These are phyloP conservation scores for Phaonia tiefii DNA, from an alignment of 2,888 invertebrate genomes.

Conservation along the genomic window DNA sequence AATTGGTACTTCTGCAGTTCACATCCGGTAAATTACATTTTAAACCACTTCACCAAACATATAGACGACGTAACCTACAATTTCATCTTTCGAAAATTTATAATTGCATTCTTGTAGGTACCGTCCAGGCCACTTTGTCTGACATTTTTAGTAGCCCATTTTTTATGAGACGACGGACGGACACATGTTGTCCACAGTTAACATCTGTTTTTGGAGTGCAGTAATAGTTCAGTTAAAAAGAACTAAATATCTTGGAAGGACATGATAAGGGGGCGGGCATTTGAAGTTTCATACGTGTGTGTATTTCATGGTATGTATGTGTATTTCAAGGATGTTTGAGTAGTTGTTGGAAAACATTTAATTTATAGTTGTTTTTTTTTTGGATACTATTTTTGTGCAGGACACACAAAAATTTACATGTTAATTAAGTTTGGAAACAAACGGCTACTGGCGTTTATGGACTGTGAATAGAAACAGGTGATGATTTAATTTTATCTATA, in stretches of 20 bases:
- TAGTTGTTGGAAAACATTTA: conserved; percentile 14
- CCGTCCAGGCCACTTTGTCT: not conserved
- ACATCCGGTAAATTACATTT: conserved; percentile 34
- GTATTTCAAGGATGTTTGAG: conserved; percentile 27
- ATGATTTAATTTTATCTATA: too few species aligned
- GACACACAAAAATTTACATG: conserved; percentile 26
- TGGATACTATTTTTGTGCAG: conserved; percentile 1
- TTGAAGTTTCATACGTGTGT: too few species aligned
- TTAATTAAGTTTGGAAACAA: conserved; percentile 33
- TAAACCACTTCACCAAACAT: conserved; percentile 24
- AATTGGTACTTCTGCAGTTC: too few species aligned
- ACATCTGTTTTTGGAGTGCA: not conserved
- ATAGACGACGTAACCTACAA: not conserved
- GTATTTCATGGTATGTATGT: too few species aligned
- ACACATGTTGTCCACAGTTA: not conserved
- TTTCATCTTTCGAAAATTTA: conserved; percentile 24
- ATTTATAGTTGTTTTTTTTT: conserved; percentile 10
- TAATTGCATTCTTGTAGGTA: conserved; percentile 44
- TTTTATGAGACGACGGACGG: conserved; percentile 1
- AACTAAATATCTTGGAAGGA: too few species aligned
- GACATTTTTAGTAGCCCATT: conserved; percentile 4
- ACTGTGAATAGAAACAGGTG: too few species aligned
- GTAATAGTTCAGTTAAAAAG: too few species aligned
- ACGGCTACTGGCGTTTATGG: too few species aligned
- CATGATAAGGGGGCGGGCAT: too few species aligned